Evolutionary conservation across 1,140 invertebrate genomes (phyloP).

Genomic region (Drosophila ohnishii): DNA sequence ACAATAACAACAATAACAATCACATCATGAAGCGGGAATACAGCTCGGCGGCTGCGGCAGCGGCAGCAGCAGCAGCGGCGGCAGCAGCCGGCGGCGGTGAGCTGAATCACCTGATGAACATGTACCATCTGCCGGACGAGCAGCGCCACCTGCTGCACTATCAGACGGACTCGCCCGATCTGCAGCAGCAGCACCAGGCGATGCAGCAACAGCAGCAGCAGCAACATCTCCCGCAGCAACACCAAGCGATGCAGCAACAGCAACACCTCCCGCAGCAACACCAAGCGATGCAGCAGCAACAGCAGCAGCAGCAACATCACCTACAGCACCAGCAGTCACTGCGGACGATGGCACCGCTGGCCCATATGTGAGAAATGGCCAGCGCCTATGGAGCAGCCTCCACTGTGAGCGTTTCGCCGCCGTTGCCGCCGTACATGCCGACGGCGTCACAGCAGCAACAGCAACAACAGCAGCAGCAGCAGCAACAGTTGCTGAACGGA

Average conservation of each 20-base stretch:
- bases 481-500: slow-evolving; percentile 60
- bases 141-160: slow-evolving; percentile 82
- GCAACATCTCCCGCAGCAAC: slow-evolving; percentile 73
- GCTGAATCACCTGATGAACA: slow-evolving; percentile 86
- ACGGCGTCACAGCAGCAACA: slow-evolving; percentile 43
- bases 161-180: slow-evolving; percentile 74
- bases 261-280: slow-evolving; percentile 83
- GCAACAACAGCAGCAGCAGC: slow-evolving; percentile 37
- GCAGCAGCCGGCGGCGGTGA: slow-evolving; percentile 83
- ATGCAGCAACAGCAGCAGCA: slow-evolving; percentile 81
- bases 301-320: slow-evolving; percentile 79
- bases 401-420: slow-evolving; percentile 50
- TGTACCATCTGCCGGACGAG: slow-evolving; percentile 86
- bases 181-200: slow-evolving; percentile 82
- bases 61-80: slow-evolving; percentile 67
- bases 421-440: slow-evolving; percentile 53
- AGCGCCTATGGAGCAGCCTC: slow-evolving; percentile 74
- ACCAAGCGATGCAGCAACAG: slow-evolving; percentile 69
- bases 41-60: slow-evolving; percentile 52
- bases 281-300: slow-evolving; percentile 64
- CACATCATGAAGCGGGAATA: slow-evolving; percentile 89
- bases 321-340: slow-evolving; percentile 86
- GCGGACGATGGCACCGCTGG: slow-evolving; percentile 87
- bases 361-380: slow-evolving; percentile 90
- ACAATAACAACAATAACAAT: slow-evolving; percentile 77